Conservation (phyloP, 1,140 invertebrate species). For the Radopholus similis region DNA sequence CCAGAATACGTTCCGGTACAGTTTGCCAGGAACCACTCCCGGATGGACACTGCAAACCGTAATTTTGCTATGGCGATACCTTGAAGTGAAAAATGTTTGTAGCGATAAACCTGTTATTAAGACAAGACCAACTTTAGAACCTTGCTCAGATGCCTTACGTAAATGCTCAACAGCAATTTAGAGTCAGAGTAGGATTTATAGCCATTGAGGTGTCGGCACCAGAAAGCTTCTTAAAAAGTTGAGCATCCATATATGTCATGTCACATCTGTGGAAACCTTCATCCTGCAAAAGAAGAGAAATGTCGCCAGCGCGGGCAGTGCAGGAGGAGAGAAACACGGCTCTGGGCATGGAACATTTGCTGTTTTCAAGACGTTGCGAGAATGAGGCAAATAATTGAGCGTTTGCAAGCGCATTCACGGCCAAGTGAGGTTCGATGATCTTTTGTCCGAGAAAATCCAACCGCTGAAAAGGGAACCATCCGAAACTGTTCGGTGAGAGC, state of each 20-base stretch:
- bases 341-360: not conserved
- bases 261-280: slow-evolving; percentile 7
- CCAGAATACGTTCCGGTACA: slow-evolving; percentile 23
- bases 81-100: too few relatives aligned
- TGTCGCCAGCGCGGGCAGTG: slow-evolving; percentile 15
- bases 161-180: slow-evolving; percentile 17
- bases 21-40: slow-evolving; percentile 21
- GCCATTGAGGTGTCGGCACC: slow-evolving; percentile 17
- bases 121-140: not conserved
- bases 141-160: slow-evolving; percentile 12
- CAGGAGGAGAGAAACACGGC: slow-evolving; percentile 25
- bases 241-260: too few relatives aligned
- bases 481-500: slow-evolving; percentile 9
- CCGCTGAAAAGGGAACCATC: slow-evolving; percentile 2
- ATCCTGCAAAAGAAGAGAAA: slow-evolving; percentile 5
- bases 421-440: slow-evolving; percentile 19
- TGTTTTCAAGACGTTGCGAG: slow-evolving; percentile 11
- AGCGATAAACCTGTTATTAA: not conserved
- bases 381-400: slow-evolving; percentile 18
- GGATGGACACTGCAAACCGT: slow-evolving; percentile 22
- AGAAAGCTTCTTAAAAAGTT: slow-evolving; percentile 16
- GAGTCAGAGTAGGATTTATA: slow-evolving; percentile 29
- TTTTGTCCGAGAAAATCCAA: not conserved
- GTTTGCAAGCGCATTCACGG: slow-evolving; percentile 23
- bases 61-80: slow-evolving; percentile 6